Base-by-base conservation (phyloP, 64 coral and sea anemone genomes). In the Trachythela sp. region DNA sequence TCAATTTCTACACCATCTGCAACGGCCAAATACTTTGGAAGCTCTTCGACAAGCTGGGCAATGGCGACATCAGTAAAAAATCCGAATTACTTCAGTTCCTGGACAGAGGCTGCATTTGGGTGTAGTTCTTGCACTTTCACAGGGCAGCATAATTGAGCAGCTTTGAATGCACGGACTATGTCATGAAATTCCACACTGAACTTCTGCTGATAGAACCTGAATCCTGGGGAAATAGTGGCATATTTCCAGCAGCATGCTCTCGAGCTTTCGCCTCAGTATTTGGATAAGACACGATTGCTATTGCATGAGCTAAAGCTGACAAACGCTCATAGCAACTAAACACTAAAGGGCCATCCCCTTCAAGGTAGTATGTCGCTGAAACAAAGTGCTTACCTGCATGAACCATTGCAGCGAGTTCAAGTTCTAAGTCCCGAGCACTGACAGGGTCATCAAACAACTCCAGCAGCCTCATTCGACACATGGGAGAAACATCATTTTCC, bases 211-310 rank as follows among this genome's bases (percentile, higher is more conserved):
- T 49, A 49, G 7, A 8, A 49, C 15, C 48, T 49, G 15, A 49
- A 49, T 49, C 48, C 48, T 49, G 48, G 48, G 48, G 48, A 31
- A 87, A 94, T 36, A 91, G 13, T 68, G 56, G 31, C 27, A 91
- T 24, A 91, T 91, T 91, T 71, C 89, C 86, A 91, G 10, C 54
- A 17, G 93, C 86, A 88, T 91, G 67, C 11, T 90, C 29, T 8
- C 54, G 67, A 90, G 85, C 88, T 84, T 87, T 48, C 13, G 85
- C 92, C 39, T 94, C 85, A 88, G 41, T 37, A 35, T 88, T 94
- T 22, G 92, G 92, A 76, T 87, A 94, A 33, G 67, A 70, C 34
- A 87, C 85, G 31, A 94, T 70, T 14, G 89, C 92, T 87, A 94
- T 40, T 87, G 92, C 88, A 90, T 94, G n/a, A n/a, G n/a, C n/a